phyloP scores from a whole-genome alignment of 2,888 invertebrate genomes.

The Ctena decussata region DNA sequence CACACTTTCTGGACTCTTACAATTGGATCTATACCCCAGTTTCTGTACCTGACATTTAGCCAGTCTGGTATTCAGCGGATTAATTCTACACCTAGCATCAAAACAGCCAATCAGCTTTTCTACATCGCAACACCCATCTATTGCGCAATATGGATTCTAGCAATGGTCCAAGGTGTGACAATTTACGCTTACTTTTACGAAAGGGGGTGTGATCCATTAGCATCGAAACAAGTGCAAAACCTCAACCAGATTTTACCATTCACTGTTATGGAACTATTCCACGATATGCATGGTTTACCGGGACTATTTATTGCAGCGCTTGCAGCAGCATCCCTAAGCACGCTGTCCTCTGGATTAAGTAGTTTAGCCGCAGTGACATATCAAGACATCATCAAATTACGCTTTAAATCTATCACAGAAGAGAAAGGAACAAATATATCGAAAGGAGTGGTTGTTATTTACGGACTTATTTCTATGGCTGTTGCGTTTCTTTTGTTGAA shows the following conservation, averaged over 20 bases:
- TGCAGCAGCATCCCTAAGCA: slow-evolving; percentile 49
- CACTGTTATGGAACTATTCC: slow-evolving; percentile 45
- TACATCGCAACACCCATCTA: slow-evolving; percentile 37
- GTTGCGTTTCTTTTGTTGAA: slow-evolving; percentile 32
- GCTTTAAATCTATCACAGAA: slow-evolving; percentile 3
- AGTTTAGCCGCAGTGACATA: slow-evolving; percentile 51
- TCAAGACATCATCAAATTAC: slow-evolving; percentile 45
- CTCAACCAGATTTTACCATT: slow-evolving; percentile 44
- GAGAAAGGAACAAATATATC: slow-evolving; percentile 26
- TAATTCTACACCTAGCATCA: slow-evolving; percentile 28
- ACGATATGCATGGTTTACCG: slow-evolving; percentile 40
- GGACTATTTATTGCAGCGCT: slow-evolving; percentile 54
- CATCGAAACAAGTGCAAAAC: slow-evolving; percentile 35
- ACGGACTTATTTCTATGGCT: slow-evolving; percentile 24
- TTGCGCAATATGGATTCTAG: slow-evolving; percentile 21
- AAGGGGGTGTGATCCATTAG: slow-evolving; percentile 51
- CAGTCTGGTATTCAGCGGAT: slow-evolving; percentile 41
- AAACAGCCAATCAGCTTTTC: slow-evolving; percentile 19
- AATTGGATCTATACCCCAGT: slow-evolving; percentile 25
- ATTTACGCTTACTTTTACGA: slow-evolving; percentile 39
- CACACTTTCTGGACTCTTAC: slow-evolving; percentile 44
- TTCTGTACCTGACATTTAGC: slow-evolving; percentile 26
- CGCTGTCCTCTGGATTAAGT: slow-evolving; percentile 47
- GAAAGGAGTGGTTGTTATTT: slow-evolving; percentile 27
- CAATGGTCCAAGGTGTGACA: slow-evolving; percentile 35